Percentiles rank a stretch among this genome's conserved stretches.
Evolutionary conservation across 2,113 vertebrate genomes (phyloP).

Genomic region (Andinoacara biseriatus): DNA sequence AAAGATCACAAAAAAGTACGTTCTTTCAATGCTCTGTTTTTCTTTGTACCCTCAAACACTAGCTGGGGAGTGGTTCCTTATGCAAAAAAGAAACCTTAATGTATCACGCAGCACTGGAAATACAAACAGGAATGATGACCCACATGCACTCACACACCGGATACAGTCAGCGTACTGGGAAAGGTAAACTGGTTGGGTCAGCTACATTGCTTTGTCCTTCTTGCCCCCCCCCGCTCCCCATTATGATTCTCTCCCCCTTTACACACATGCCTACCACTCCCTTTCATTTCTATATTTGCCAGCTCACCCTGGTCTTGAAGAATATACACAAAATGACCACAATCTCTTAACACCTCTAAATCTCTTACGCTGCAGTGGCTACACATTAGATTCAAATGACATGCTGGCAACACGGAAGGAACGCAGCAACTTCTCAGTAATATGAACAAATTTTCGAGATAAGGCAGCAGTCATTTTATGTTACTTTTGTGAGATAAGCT

Average conservation of each 20-base stretch:
- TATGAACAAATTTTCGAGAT: not conserved
- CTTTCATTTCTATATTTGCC: not conserved
- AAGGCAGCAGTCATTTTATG: not conserved
- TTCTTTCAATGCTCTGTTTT: not conserved
- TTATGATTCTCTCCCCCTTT: conserved; percentile 7
- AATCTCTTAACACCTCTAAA: not conserved
- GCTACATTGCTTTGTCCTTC: conserved; percentile 15
- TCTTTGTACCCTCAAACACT: not conserved
- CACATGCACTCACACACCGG: conserved; percentile 2
- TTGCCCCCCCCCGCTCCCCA: conserved; percentile 13
- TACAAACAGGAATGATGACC: conserved; percentile 32
- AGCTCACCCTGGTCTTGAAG: not conserved
- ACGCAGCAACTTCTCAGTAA: not conserved
- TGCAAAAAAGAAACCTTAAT: conserved; percentile 26
- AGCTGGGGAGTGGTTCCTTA: conserved; percentile 15
- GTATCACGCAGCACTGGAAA: not conserved
- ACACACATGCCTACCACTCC: conserved; percentile 14
- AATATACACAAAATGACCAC: not conserved
- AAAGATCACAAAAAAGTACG: conserved; percentile 28
- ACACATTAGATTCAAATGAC: not conserved
- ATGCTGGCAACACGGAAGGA: not conserved
- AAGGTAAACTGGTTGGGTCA: conserved; percentile 28
- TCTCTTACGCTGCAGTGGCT: not conserved
- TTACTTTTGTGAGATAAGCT: not conserved
- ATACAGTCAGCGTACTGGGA: conserved; percentile 11